Base-by-base conservation (phyloP, 92 coral and sea anemone species). In the Palythoa heliodiscus region DNA sequence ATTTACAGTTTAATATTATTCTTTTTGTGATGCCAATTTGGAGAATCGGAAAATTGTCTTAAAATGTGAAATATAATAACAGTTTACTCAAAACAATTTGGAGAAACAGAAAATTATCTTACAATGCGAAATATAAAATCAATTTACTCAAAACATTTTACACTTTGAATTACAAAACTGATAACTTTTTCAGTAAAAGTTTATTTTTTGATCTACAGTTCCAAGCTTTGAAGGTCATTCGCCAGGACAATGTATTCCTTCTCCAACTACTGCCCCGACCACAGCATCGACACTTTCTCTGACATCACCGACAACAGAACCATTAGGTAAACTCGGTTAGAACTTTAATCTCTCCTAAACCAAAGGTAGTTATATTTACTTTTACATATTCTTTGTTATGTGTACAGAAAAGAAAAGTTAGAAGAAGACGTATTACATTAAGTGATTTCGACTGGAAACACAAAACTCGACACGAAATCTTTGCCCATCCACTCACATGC, bases 201-300 rank as follows among this genome's bases (percentile, higher is more conserved):
- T 58, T n/a, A 58, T 4, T 5, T 63, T 6, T 19, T 63, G 10
- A 52, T 35, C 29, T 16, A 29, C 50, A 80, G 84, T 24, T 64
- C 84, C 73, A 9, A 80, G 74, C 53, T 63, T 64, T 43, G 61
- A 47, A 47, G 74, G 84, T 47, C 53, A 40, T 17, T 4, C 40
- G 11, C 55, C 73, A 5, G 84, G 84, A 1, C 40, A 67, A 29
- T 80, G 84, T 17, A 68, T 80, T 48, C 73, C 40, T 67, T 70
- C 84, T 66, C 84, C 84, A 2, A 80, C 84, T 2, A 80, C 84
- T 14, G 19, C 38, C 17, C 84, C 84, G 6, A 80, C 84, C 2
- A 70, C 47, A 12, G 84, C 55, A 8, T 60, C 84, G 0, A 80
- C 84, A 9, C 14, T 80, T 14, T 53, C 73, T 1, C 61, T 70